Base-by-base conservation (phyloP, 2,888 invertebrate genomes). In the Axea sp. region DNA sequence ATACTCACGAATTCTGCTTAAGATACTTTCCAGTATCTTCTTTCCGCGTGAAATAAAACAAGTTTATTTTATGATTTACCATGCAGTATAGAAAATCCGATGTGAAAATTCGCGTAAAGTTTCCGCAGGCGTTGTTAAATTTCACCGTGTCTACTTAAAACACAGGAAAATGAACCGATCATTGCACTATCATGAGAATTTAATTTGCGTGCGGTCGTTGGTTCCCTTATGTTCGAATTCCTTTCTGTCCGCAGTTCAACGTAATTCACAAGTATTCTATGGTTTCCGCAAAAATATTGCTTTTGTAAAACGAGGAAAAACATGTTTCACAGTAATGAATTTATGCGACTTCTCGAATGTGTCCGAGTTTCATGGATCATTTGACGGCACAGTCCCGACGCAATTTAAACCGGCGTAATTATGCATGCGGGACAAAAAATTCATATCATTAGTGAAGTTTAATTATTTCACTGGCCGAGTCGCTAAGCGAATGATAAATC, bases 311-410 rank as follows among this genome's bases (percentile, higher is more conserved):
- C 59, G 45, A n/a, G 33, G 33, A 37, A 37, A 49, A 62, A 49
- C 30, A 45, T 53, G 53, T 65, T 53, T 65, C 37, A 19, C 22
- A 35, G 62, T 64, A 51, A 51, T 64, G 41, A 41, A 64, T 64
- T 62, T 62, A 62, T 37, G 39, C 41, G 30, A 49, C 24, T 62
- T 62, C 28, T 49, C 49, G 39, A 39, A 49, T 22, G 19, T 49
- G 49, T 37, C 49, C 49, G 41, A 30, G 49, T 41, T 62, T 62
- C 39, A 30, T 30, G 55, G 55, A 55, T 65, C 55, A 65, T 47
- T 65, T 55, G 28, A 41, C 37, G 37, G 55, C 17, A 30, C 26
- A 33, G 47, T 3, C 8, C 24, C 8, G 30, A 26, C 11, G 39
- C 47, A 37, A 55, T 65, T 55, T 47, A 26, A 35, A 11, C 17